phyloP scores from a whole-genome alignment of 2,888 invertebrate genomes.

The Tetropium fuscum region DNA sequence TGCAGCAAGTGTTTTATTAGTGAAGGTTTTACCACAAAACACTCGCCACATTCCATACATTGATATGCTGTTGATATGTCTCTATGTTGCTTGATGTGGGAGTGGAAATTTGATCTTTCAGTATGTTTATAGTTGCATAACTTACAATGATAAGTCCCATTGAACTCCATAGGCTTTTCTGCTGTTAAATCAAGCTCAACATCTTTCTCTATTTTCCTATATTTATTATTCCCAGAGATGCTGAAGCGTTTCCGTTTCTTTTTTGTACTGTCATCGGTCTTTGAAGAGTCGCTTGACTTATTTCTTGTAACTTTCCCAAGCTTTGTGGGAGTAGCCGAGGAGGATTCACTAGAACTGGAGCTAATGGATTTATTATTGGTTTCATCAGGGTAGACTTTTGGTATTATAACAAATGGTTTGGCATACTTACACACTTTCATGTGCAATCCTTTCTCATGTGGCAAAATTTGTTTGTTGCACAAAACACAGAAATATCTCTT shows the following conservation, averaged over 20 bases:
- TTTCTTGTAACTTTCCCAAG: slow-evolving; percentile 3
- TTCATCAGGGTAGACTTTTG: slow-evolving; percentile 3
- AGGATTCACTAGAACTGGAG: slow-evolving; percentile 21
- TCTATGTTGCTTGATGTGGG: slow-evolving; percentile 67
- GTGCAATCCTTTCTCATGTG: slow-evolving; percentile 46
- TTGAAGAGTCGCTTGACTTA: slow-evolving; percentile 8
- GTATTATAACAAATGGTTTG: slow-evolving; percentile 49
- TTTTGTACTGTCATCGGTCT: slow-evolving; percentile 37
- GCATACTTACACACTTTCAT: slow-evolving; percentile 52
- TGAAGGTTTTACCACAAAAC: slow-evolving; percentile 80
- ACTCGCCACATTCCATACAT: slow-evolving; percentile 84
- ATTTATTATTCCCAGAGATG: slow-evolving; percentile 1
- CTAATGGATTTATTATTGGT: slow-evolving; percentile 6
- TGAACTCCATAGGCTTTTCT: slow-evolving; percentile 55
- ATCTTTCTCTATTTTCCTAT: slow-evolving; percentile 32
- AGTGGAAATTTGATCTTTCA: slow-evolving; percentile 64
- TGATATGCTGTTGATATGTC: slow-evolving; percentile 72
- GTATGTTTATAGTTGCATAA: slow-evolving; percentile 64
- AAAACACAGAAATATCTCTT: slow-evolving; percentile 52
- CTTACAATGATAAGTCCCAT: slow-evolving; percentile 64
- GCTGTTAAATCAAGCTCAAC: slow-evolving; percentile 48
- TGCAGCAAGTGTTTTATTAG: slow-evolving; percentile 79
- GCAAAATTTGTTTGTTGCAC: slow-evolving; percentile 52
- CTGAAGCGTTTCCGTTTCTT: slow-evolving; percentile 47
- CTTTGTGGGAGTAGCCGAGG: slow-evolving; percentile 7